Evolutionary conservation across 2,888 invertebrate species (phyloP), one percentile per base, ranked within the genome.

Genomic region (Leptogaster cylindrica): DNA sequence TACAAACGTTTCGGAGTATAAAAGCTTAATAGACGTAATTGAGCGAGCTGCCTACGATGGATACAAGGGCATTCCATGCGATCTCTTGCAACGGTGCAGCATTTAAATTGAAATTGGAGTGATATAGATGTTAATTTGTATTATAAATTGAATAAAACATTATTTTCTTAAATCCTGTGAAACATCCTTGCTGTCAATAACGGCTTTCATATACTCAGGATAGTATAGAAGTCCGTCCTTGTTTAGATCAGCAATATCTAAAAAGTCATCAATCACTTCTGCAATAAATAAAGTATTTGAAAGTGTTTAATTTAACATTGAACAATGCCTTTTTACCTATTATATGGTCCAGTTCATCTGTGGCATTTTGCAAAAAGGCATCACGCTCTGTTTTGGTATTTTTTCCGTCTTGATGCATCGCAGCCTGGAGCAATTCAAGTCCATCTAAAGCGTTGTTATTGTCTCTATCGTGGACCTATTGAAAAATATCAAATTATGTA

Each of bases 401-500:
- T 6, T 82, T 81, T 36, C 84, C 82, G 44, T 87, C 84, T 68
- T 89, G 87, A 72, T 81, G 81, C 66, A 80, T 75, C 12, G 81
- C 81, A 4, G 81, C 87, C 79, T 87, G 86, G 63, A 95, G 82
- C 75, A 97, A 87, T 82, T 97, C 97, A 68, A 95, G 81, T 0
- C 96, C 96, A 78, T 97, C 96, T 68, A 97, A 82, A 75, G 89
- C 91, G 1, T 89, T 90, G 77, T 97, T 95, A 76, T 90, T 91
- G 77, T 96, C 95, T 71, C 89, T 89, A 78, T 97, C 97, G 75
- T 97, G 97, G 14, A 91, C 77, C 78, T 81, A 50, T 31, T 67
- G 71, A 23, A 50, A 14, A 20, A 20, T 20, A 46, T 14, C 6
- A 8, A 5, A 6, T 39, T 39, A 1, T 48, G 48, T 1, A 48